Evolutionary conservation across 2,113 vertebrate genomes (phyloP), one percentile per base, ranked within the genome.

Genomic region (Brachyhypopomus occidentalis): DNA sequence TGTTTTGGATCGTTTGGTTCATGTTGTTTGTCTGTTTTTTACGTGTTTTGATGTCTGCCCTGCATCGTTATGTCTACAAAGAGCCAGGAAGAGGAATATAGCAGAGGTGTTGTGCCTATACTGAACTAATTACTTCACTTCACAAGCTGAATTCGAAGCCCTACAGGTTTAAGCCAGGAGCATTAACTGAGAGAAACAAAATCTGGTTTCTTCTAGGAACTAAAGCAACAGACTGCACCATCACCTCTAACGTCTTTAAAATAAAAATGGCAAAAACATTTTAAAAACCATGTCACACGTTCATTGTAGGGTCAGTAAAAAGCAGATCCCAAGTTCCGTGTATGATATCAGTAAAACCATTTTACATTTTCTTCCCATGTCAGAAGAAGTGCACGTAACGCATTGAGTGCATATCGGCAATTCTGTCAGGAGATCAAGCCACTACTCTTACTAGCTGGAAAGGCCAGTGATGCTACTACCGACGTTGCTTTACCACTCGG

Each of bases 401-500:
- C 2, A 52, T 58, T 48, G 23, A 30, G 20, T 78, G 11, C 4
- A 3, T 71, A 7, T 59, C 72, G 77, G 27, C 70, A 20, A 66
- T 76, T 69, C 45, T 34, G 48, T 38, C 64, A 67, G 45, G 48
- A 19, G 56, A 45, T 75, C 34, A 56, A 11, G 58, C 38, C n/a
- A 45, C 38, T n/a, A 34, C 41, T 60, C 5, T 58, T 79, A 34
- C 64, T 73, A 62, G 48, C 23, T 62, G 25, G 41, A 41, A 56
- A 75, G 48, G 23, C 23, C 48, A 75, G 48, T 70, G 69, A 63
- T 70, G 19, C 66, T 2, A 66, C 55, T 81, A 83, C 41, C 86
- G 87, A 77, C 85, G 76, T 69, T 78, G 75, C 84, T 81, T 75
- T 83, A 45, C 83, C 85, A 88, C 34, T 75, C 17, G 36, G 85